Percentiles rank a stretch among this genome's conserved stretches.
Evolutionary conservation across 2,888 invertebrate genomes (phyloP).

Genomic region (Chymomyza amoena): DNA sequence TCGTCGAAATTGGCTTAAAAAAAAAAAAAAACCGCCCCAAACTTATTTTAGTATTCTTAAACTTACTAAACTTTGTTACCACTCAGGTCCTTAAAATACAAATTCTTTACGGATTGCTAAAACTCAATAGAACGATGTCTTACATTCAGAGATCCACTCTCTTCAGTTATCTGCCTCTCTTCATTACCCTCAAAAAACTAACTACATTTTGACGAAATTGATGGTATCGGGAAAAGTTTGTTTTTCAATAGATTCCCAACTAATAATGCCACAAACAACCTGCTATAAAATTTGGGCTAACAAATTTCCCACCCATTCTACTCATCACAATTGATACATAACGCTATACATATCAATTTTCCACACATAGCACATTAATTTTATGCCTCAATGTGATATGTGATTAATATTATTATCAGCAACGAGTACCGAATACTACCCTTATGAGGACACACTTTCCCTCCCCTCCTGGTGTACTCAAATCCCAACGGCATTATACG

Average conservation of each 20-base stretch:
- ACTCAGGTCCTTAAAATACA: too few species aligned
- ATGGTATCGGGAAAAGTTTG: too few species aligned
- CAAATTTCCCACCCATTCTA: slow-evolving; percentile 56
- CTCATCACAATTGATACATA: slow-evolving; percentile 52
- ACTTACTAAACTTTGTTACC: too few species aligned
- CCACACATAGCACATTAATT: slow-evolving; percentile 63
- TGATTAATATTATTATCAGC: slow-evolving; percentile 49
- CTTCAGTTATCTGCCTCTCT: too few species aligned
- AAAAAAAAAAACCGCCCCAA: too few species aligned
- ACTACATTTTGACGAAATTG: too few species aligned
- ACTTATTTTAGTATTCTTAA: too few species aligned
- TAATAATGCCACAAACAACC: slow-evolving; percentile 10
- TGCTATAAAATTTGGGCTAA: slow-evolving; percentile 13
- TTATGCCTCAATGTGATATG: slow-evolving; percentile 52
- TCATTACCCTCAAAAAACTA: too few species aligned
- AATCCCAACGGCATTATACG: slow-evolving; percentile 43
- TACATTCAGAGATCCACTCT: too few species aligned
- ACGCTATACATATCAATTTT: slow-evolving; percentile 58
- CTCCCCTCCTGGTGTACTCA: background rate
- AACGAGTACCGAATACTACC: slow-evolving; percentile 4
- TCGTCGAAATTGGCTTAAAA: too few species aligned
- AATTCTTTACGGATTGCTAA: too few species aligned
- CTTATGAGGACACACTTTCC: slow-evolving; percentile 7
- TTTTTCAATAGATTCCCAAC: background rate
- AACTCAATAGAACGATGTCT: too few species aligned